These are phyloP conservation scores for Poliocrania exsul DNA, from an alignment of 2,797 vertebrate genomes.

Conservation along the genomic window DNA sequence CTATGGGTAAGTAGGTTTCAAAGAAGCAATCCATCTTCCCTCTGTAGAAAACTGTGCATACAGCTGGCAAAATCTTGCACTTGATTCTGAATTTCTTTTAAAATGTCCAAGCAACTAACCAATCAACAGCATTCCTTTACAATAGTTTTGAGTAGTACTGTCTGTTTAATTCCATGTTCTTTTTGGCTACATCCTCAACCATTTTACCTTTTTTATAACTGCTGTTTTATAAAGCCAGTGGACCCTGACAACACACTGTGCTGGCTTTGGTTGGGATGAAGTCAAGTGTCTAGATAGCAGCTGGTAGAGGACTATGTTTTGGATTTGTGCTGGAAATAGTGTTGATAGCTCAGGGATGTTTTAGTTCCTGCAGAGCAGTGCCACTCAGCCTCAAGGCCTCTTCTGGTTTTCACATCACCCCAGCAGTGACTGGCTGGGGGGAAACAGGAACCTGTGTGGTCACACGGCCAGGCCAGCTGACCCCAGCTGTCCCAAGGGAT, in stretches of 20 bases:
- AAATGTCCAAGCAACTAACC: not conserved
- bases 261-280: not conserved
- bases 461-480: not conserved
- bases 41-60: not conserved
- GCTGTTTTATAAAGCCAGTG: not conserved
- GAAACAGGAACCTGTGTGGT: not conserved
- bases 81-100: not conserved
- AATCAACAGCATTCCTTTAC: not conserved
- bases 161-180: not conserved
- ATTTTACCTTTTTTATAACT: not conserved
- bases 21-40: not conserved
- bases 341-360: not conserved
- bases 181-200: not conserved
- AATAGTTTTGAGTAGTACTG: not conserved
- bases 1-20: not conserved
- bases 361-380: not conserved
- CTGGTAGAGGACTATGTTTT: not conserved
- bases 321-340: not conserved
- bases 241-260: not conserved
- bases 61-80: not conserved
- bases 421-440: fast-evolving
- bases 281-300: not conserved
- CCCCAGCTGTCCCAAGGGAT: not conserved
- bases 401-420: not conserved
- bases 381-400: not conserved